phyloP scores from a whole-genome alignment of 2,888 invertebrate genomes.

The Corbicula japonica region DNA sequence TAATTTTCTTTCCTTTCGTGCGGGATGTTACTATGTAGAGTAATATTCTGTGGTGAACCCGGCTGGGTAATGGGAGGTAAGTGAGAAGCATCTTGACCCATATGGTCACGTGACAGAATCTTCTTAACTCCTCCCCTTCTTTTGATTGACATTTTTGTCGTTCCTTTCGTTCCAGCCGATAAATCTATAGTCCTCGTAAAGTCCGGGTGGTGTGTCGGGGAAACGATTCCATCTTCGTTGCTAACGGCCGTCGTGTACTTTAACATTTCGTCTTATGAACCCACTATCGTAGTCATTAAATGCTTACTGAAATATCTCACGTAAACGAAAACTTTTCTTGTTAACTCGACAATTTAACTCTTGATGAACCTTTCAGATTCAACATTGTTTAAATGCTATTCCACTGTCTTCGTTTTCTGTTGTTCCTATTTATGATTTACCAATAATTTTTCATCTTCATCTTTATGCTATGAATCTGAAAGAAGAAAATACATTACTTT shows the following conservation, averaged over 20 bases:
- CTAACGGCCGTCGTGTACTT: conserved; percentile 67
- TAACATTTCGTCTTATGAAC: too few species aligned
- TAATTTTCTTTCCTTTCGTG: conserved; percentile 38
- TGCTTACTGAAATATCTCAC: too few species aligned
- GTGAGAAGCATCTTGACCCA: conserved; percentile 51
- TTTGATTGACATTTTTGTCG: conserved; percentile 70
- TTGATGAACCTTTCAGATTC: too few species aligned
- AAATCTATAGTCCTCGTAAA: conserved; percentile 61
- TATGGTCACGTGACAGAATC: conserved; percentile 48
- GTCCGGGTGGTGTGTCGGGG: conserved; percentile 66
- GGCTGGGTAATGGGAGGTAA: conserved; percentile 69
- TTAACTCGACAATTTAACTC: too few species aligned
- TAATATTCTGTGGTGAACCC: conserved; percentile 48
- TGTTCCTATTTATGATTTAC: too few species aligned
- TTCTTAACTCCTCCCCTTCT: conserved; percentile 54
- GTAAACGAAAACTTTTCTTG: too few species aligned
- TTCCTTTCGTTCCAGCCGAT: conserved; percentile 61
- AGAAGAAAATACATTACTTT: too few species aligned
- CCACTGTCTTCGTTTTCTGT: too few species aligned
- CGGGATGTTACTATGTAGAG: conserved; percentile 28
- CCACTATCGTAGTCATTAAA: too few species aligned
- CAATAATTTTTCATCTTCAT: too few species aligned
- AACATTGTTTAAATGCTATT: too few species aligned
- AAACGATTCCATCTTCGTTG: conserved; percentile 69
- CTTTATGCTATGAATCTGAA: too few species aligned